These are phyloP conservation scores for Coccyzus lansbergi DNA, from an alignment of 2,797 vertebrate species.

Conservation along the genomic window DNA sequence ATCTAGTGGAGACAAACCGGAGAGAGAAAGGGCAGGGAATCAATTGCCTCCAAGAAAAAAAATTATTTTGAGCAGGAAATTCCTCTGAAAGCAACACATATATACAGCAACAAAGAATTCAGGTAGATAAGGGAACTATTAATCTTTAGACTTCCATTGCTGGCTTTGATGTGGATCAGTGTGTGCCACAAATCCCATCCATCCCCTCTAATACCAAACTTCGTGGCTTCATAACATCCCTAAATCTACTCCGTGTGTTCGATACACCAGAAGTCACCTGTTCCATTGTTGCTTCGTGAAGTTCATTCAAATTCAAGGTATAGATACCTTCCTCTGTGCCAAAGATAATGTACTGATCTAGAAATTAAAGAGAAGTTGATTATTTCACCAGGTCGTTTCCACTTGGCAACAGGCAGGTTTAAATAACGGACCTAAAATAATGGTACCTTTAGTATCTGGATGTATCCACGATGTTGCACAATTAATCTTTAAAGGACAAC, in stretches of 20 bases:
- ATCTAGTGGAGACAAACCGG: constrained; percentile 30
- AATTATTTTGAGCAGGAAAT: background rate
- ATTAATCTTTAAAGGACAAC: constrained; percentile 97
- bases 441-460: constrained; percentile 95
- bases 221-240: background rate
- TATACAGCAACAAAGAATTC: background rate
- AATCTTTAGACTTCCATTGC: background rate
- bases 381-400: background rate
- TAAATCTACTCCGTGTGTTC: background rate
- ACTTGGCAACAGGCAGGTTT: background rate
- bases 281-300: constrained; percentile 98
- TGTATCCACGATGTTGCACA: constrained; percentile 99
- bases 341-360: constrained; percentile 98
- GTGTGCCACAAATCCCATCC: background rate
- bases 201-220: background rate
- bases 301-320: constrained; percentile 95
- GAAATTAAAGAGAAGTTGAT: background rate
- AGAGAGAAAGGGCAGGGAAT: background rate
- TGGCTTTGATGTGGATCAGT: background rate
- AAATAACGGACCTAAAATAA: background rate
- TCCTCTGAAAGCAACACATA: background rate
- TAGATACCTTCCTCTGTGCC: constrained; percentile 98
- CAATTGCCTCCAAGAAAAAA: background rate
- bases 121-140: background rate
- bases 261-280: constrained; percentile 81